Percentiles rank a stretch among this genome's conserved stretches.
These are phyloP conservation scores for Hyalella azteca DNA, from an alignment of 2,888 invertebrate species.

Conservation along the genomic window DNA sequence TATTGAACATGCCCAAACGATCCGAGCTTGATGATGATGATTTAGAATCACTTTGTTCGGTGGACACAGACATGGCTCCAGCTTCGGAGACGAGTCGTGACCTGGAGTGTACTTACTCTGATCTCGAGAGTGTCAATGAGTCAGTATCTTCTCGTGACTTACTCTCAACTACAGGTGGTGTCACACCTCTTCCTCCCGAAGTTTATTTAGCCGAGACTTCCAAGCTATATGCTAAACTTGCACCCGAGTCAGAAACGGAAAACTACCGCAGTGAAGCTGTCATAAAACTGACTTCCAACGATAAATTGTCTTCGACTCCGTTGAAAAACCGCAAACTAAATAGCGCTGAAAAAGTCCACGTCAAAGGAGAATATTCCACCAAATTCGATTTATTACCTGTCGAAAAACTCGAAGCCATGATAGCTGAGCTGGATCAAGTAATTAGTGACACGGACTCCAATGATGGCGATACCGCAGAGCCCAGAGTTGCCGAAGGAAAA, in stretches of 20 bases:
- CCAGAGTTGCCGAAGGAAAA: not conserved
- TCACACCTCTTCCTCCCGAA: constrained; percentile 14
- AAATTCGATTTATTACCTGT: constrained; percentile 46
- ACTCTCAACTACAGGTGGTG: constrained; percentile 9
- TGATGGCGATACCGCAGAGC: not conserved
- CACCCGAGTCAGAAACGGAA: not conserved
- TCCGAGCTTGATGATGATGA: constrained; percentile 50
- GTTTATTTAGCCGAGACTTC: constrained; percentile 20
- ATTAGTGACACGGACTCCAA: constrained; percentile 48
- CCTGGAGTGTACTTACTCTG: constrained; percentile 54
- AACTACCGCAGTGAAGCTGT: constrained; percentile 8
- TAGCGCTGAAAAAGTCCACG: not conserved
- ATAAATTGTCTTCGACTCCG: constrained; percentile 1
- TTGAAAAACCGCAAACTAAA: not conserved
- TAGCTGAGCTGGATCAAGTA: constrained; percentile 55
- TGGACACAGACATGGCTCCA: constrained; percentile 58
- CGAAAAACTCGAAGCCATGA: constrained; percentile 56
- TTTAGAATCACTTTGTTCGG: constrained; percentile 50
- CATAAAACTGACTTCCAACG: not conserved
- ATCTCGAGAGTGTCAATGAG: constrained; percentile 54
- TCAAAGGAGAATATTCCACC: not conserved
- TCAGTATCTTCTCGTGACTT: constrained; percentile 48
- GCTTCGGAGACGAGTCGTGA: constrained; percentile 53
- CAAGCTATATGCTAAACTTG: not conserved
- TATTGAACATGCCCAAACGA: constrained; percentile 44